These are phyloP conservation scores for Tipula vernalis DNA, from an alignment of 2,888 invertebrate species.

Conservation along the genomic window DNA sequence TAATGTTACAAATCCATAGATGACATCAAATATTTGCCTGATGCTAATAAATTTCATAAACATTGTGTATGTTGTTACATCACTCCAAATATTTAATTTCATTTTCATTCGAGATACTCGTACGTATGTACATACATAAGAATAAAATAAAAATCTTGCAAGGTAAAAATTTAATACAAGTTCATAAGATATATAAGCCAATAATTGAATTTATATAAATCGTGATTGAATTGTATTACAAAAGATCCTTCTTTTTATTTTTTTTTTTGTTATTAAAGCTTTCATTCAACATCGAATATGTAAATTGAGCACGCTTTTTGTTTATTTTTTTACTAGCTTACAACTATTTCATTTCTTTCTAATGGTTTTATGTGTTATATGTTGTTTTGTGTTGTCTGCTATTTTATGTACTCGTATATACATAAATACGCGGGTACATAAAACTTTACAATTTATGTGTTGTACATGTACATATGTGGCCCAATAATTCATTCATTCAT, in stretches of 20 bases:
- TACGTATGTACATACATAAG: not conserved
- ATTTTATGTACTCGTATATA: not conserved
- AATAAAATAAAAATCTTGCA: not conserved
- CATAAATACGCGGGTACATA: not conserved
- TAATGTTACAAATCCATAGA: not conserved
- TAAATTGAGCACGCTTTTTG: constrained; percentile 4
- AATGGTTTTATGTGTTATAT: not conserved
- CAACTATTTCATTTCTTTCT: not conserved
- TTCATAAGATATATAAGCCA: not conserved
- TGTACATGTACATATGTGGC: not conserved
- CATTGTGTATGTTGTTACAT: not conserved
- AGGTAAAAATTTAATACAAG: not conserved
- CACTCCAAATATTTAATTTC: not conserved
- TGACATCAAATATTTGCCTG: not conserved
- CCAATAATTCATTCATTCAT: not conserved
- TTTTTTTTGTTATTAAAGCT: not conserved
- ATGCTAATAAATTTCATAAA: not conserved
- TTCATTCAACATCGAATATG: not conserved
- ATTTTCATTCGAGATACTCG: not conserved
- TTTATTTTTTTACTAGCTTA: not conserved
- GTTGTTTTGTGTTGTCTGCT: not conserved
- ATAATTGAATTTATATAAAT: not conserved
- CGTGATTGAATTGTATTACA: constrained; percentile 4
- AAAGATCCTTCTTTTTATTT: not conserved
- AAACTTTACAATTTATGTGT: too few relatives aligned